Evolutionary conservation across 2,113 vertebrate genomes (phyloP).

Genomic region (Perccottus glenii): DNA sequence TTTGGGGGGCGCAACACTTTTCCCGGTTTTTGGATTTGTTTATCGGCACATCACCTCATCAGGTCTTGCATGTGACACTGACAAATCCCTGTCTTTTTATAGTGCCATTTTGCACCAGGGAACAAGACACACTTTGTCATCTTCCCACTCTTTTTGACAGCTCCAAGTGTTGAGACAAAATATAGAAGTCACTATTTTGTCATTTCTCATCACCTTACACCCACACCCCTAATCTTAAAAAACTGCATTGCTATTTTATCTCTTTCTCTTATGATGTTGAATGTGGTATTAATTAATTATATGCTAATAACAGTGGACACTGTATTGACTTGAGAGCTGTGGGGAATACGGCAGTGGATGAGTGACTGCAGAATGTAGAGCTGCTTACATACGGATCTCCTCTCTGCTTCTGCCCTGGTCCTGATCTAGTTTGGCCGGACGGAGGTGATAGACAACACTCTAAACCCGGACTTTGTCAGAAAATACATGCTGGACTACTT

Average conservation of each 20-base stretch:
- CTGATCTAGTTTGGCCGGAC: slow-evolving; percentile 90
- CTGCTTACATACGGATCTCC: neutral
- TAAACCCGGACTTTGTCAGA: slow-evolving; percentile 94
- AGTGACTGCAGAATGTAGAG: slow-evolving; percentile 19
- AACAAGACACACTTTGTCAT: slow-evolving; percentile 18
- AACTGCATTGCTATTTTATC: no score
- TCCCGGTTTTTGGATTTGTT: slow-evolving; percentile 37
- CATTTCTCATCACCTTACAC: neutral
- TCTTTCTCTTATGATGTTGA: neutral
- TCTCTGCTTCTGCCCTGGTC: slow-evolving; percentile 12
- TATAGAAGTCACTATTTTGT: slow-evolving; percentile 13
- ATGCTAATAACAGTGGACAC: slow-evolving; percentile 21
- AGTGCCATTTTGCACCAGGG: neutral
- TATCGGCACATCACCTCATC: slow-evolving; percentile 39
- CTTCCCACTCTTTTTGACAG: slow-evolving; percentile 16
- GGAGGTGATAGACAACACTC: slow-evolving; percentile 94
- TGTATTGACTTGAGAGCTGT: slow-evolving; percentile 25
- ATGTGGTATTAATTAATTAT: slow-evolving; percentile 44
- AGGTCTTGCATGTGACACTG: slow-evolving; percentile 28
- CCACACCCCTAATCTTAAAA: no score
- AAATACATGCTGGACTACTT: slow-evolving; percentile 96
- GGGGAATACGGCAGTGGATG: slow-evolving; percentile 12
- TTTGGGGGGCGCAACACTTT: slow-evolving; percentile 9
- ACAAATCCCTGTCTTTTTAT: slow-evolving; percentile 4
- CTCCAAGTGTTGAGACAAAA: slow-evolving; percentile 12